Base-by-base conservation (phyloP, 2,888 invertebrate species). In the Listrodromus nycthemerus region DNA sequence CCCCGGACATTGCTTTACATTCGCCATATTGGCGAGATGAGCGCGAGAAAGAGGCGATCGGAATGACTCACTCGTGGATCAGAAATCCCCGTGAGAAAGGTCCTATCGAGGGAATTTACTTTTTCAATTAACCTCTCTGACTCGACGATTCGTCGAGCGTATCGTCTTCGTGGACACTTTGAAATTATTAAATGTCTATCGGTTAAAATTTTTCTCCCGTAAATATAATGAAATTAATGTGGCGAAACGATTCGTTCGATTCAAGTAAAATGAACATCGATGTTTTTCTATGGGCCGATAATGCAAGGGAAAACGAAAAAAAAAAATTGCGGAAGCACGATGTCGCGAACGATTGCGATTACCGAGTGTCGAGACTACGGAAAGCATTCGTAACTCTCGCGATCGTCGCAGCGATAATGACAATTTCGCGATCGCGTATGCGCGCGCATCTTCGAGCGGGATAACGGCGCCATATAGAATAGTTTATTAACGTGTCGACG, bases 1-100 rank as follows among this genome's bases (percentile, higher is more conserved):
- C 58, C 13, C 24, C 16, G 67, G 61, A 63, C 21, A 33, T 66
- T n/a, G 24, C 33, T 13, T 21, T 45, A 21, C 27, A 61, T 16
- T 61, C 16, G 27, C 30, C 30, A 16, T 61, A 30, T 30, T 30
- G 58, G 27, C 58, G 30, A 19, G 10, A 37, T n/a, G 19, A 16
- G 21, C 66, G 4, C 13, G 5, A 41, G 41, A 7, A 45, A 61
- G 4, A 6, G 6, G 41, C 5, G 6, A 33, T 41, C 21, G 55
- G 21, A 79, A 66, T 83, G 79, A 80, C 79, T 83, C 79, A 80
- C 48, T 37, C 33, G 58, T n/a, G 24, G 21, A 74, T 55, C 75
- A 48, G 21, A 27, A 63, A 83, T 80, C 79, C 33, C 74, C 79
- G 82, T 83, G 83, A 83, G 83, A 69, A 83, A 83, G 71, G 50